Evolutionary conservation across 2,797 vertebrate genomes (phyloP), one percentile per base, ranked within the genome.

Genomic region (Esox masquinongy): DNA sequence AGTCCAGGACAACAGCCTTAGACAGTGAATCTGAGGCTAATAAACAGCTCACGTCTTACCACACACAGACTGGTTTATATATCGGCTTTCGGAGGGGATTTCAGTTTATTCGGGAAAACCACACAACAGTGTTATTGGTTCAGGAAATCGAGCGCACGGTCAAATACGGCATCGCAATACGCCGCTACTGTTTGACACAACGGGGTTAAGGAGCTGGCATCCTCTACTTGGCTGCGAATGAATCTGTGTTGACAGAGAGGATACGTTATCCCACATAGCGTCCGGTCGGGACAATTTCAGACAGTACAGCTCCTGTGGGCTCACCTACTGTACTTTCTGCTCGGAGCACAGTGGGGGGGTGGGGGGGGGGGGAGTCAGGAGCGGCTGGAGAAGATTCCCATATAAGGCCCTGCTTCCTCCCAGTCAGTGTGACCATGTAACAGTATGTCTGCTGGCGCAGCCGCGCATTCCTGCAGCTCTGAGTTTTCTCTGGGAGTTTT

Each of bases 381-480:
- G n/a, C 63, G 17, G 43, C 66, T 5, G 5, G 91, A 89, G 91
- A 93, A 93, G 88, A 90, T 94, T 81, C 82, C 97, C 96, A 93
- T 97, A 96, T 96, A 97, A 89, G 95, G 96, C 86, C 83, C 94
- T 79, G 88, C 96, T 97, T 98, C 96, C 97, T 97, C 94, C 85
- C 88, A 90, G 85, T 86, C 53, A 9, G 53, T 59, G 53, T 59
- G 53, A 22, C 19, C 53, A 59, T 90, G 90, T 92, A 95, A 94
- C 94, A 91, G 86, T 93, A 93, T 84, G 93, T 96, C 93, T 95
- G 89, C 95, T 97, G 97, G 97, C 96, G 93, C 86, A 84, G 86
- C 78, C 88, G 79, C 86, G 83, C 97, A 97, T 97, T 98, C 97
- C 93, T 97, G 4, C 94, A 91, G 80, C 90, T 92, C 86, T 86